Evolutionary conservation across 2,113 vertebrate species (phyloP).

Genomic region (Centropristis striata): DNA sequence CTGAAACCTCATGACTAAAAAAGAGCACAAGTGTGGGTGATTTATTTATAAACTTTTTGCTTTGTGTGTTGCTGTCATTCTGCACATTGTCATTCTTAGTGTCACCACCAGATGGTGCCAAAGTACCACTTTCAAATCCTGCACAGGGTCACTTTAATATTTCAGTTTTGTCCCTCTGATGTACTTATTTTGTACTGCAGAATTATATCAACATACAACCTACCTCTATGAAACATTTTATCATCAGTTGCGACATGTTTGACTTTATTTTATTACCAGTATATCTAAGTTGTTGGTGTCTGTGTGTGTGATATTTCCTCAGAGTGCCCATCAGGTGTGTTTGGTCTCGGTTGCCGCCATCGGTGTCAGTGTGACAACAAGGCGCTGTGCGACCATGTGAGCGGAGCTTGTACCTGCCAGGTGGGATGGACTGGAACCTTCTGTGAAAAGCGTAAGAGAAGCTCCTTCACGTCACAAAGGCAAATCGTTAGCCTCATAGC

Average conservation of each 20-base stretch:
- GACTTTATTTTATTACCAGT: neutral
- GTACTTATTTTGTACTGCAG: neutral
- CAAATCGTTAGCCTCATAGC: no score
- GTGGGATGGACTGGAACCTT: constrained; percentile 93
- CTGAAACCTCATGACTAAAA: no score
- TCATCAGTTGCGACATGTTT: neutral
- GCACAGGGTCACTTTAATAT: neutral
- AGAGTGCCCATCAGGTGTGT: constrained; percentile 91
- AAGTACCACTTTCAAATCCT: neutral
- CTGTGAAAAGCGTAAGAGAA: constrained; percentile 90
- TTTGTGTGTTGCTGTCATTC: neutral
- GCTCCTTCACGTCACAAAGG: neutral
- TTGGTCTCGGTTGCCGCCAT: constrained; percentile 87
- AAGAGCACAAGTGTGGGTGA: no score
- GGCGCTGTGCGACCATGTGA: constrained; percentile 92
- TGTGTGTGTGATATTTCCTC: constrained; percentile 33
- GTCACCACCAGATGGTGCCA: constrained; percentile 16
- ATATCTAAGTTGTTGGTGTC: neutral
- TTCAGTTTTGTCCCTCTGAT: neutral
- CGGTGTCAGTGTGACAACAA: constrained; percentile 91
- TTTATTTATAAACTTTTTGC: no score
- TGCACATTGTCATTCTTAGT: neutral
- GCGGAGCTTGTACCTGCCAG: constrained; percentile 92
- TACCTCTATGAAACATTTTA: neutral
- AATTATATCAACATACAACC: neutral